phyloP scores from a whole-genome alignment of 2,113 vertebrate species.

The Laticauda colubrina region DNA sequence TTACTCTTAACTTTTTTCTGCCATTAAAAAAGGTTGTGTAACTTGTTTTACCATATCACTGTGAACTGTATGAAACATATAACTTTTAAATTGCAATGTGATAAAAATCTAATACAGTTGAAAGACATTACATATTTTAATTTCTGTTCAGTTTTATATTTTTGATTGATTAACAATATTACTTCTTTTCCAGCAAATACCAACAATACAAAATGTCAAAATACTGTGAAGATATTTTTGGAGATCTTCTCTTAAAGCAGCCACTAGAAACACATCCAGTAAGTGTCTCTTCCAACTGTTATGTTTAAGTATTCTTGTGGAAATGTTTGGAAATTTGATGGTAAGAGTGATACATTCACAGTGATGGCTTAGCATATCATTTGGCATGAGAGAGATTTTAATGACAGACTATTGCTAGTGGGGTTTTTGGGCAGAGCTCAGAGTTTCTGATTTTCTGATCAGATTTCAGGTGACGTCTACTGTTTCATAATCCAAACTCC shows the following conservation, averaged over 20 bases:
- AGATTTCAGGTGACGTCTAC: not conserved
- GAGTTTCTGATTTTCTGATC: not conserved
- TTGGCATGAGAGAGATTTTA: not conserved
- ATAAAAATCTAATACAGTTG: conserved; percentile 35
- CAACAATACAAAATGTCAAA: conserved; percentile 99
- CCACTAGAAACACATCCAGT: conserved; percentile 89
- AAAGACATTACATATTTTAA: conserved; percentile 34
- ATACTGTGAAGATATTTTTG: conserved; percentile 97
- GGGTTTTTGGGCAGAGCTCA: not conserved
- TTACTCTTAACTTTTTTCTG: not conserved
- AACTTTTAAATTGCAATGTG: conserved; percentile 23
- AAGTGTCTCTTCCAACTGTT: conserved; percentile 55
- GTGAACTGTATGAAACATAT: too few relatives aligned
- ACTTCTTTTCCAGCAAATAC: conserved; percentile 83
- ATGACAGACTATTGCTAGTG: not conserved
- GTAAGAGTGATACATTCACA: conserved; percentile 41
- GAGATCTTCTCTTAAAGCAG: conserved; percentile 92
- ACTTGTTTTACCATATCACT: not conserved
- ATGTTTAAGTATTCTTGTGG: conserved; percentile 36
- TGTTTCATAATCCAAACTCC: not conserved
- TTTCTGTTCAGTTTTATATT: conserved; percentile 32
- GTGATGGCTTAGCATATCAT: conserved; percentile 1
- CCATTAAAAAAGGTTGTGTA: conserved; percentile 8
- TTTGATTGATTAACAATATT: conserved; percentile 33
- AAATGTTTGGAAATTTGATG: conserved; percentile 50